A percentile compares a stretch with the other conserved stretches of the same genome.
Evolutionary conservation across 2,113 vertebrate species (phyloP).

Genomic region (Boulengeromyrus knoepffleri): DNA sequence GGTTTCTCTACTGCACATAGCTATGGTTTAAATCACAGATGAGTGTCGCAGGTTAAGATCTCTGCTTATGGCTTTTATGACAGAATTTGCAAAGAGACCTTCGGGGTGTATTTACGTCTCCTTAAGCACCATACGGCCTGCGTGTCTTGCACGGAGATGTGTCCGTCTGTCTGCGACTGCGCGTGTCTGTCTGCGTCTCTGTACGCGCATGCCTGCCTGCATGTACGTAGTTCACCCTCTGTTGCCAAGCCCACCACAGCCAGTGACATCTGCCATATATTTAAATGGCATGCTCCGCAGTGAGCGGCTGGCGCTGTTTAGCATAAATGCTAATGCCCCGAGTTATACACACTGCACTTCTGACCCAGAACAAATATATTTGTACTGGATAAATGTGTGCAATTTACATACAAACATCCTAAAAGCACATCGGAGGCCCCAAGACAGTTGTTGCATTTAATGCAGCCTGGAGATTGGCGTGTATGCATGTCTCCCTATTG

Average conservation of each 20-base stretch:
- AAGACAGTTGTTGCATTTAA: neutral
- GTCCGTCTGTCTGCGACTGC: neutral
- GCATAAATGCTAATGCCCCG: conserved; percentile 47
- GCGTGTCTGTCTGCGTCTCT: neutral
- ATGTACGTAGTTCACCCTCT: conserved; percentile 17
- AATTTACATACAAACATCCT: conserved; percentile 10
- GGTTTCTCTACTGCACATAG: neutral
- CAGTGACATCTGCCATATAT: conserved; percentile 7
- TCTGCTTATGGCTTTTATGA: neutral
- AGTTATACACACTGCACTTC: conserved; percentile 44
- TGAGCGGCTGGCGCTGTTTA: conserved; percentile 42
- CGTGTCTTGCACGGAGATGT: neutral
- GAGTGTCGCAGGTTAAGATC: neutral
- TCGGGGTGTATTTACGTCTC: neutral
- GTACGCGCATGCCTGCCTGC: conserved; percentile 20
- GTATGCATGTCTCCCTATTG: neutral
- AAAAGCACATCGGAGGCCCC: neutral
- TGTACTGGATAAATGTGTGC: conserved; percentile 23
- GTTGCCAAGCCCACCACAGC: neutral
- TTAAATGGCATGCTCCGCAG: conserved; percentile 43
- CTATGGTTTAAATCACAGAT: neutral
- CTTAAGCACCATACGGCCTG: neutral
- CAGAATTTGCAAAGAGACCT: neutral
- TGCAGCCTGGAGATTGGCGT: neutral
- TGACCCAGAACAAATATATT: conserved; percentile 56